Conservation (phyloP, 53 echinoderm and acorn worm species). For the Mesocentrotus franciscanus region DNA sequence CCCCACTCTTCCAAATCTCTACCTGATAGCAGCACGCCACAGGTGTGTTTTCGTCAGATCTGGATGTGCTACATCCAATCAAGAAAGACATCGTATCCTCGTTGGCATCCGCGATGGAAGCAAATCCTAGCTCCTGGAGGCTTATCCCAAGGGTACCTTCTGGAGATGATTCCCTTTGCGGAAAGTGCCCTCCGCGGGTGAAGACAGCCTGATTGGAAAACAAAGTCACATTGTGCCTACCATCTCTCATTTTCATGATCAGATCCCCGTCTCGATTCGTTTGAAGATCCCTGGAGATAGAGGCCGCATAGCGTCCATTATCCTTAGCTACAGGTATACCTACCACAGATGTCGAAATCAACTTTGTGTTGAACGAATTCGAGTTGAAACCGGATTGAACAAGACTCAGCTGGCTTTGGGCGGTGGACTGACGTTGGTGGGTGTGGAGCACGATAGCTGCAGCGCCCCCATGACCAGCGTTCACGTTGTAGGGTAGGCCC, state of each 20-base stretch:
- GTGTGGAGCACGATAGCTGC: constrained; percentile 44
- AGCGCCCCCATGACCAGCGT: constrained; percentile 53
- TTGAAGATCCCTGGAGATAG: neutral
- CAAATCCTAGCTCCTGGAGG: constrained; percentile 44
- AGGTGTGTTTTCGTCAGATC: neutral
- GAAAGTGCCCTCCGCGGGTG: constrained; percentile 42
- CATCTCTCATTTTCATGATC: constrained; percentile 5
- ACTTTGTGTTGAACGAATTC: constrained; percentile 38
- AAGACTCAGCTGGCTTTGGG: constrained; percentile 19
- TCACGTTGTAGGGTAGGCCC: constrained; percentile 18
- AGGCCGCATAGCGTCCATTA: neutral
- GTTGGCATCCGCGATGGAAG: neutral
- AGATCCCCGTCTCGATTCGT: constrained; percentile 43
- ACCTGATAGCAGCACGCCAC: constrained; percentile 47
- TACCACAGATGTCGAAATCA: constrained; percentile 1
- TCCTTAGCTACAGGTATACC: neutral
- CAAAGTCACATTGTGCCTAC: neutral
- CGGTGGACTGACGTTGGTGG: neutral
- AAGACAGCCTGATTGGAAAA: constrained; percentile 29
- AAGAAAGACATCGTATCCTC: constrained; percentile 9
- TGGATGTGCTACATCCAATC: constrained; percentile 39
- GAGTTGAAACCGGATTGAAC: constrained; percentile 49
- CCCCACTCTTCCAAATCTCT: neutral
- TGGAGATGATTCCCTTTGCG: constrained; percentile 24
- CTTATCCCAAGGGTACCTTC: constrained; percentile 39